Evolutionary conservation across 2,797 vertebrate genomes (phyloP), one percentile per base, ranked within the genome.

Genomic region (Sylvilagus floridanus): DNA sequence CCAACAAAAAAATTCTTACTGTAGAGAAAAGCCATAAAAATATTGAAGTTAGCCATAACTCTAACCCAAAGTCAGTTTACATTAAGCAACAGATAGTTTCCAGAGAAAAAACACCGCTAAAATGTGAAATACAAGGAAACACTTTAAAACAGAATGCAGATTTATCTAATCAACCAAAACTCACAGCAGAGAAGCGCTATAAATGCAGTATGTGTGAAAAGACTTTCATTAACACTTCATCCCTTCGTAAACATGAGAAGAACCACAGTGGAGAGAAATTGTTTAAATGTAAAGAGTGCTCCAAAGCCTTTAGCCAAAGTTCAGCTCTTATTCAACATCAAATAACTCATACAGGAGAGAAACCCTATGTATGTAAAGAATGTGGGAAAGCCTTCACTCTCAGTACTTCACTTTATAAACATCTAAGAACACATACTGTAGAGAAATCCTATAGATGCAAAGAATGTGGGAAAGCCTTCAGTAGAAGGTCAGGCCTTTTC

Each of bases 291-390:
- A 97, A 96, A 85, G 97, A 97, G 76, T 97, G 97, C 94, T 95
- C 91, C 1, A 97, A 97, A 96, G 96, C 96, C 35, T 97, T 97
- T 83, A 97, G 95, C 85, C 97, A 97, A 95, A 97, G 97, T 95
- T 97, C 97, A 90, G 96, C 97, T 78, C 96, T 97, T 69, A 97
- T 97, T 96, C 97, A 97, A 17, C 97, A 97, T 95, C 97, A 97
- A 60, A 97, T 96, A 96, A 97, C 95, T 21, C 97, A 97, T 24
- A 95, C 89, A 84, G 96, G 97, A 93, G 96, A 97, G 50, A 97
- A 97, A 62, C 96, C 95, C 24, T 97, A 97, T 13, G 54, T 96
- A 21, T 97, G 97, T 91, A 96, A 97, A 85, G 96, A 97, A 35
- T 97, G 96, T 93, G 97, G 95, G 3, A 97, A 97, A 94, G 95